phyloP scores from a whole-genome alignment of 2,888 invertebrate genomes.

The Glyphotaelius pellucidus region DNA sequence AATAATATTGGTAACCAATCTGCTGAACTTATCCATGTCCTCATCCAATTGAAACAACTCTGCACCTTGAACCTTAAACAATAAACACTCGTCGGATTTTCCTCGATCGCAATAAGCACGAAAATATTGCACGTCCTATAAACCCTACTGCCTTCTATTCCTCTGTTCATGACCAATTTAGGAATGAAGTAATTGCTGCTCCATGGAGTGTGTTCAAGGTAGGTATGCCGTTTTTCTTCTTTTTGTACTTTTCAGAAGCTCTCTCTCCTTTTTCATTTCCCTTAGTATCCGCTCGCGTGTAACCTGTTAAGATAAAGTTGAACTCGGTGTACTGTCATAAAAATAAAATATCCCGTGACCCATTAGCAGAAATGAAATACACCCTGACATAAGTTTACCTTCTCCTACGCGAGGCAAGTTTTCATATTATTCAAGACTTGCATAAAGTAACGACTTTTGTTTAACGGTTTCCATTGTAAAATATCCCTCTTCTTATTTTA shows the following conservation, averaged over 20 bases:
- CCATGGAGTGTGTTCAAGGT: not conserved
- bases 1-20: not conserved
- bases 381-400: too few species aligned
- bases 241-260: not conserved
- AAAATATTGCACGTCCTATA: not conserved
- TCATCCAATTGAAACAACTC: not conserved
- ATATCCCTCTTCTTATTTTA: too few species aligned
- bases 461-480: too few species aligned
- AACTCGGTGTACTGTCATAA: not conserved
- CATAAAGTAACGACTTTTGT: too few species aligned
- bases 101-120: not conserved
- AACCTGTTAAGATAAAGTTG: not conserved
- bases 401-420: too few species aligned
- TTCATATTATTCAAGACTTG: too few species aligned
- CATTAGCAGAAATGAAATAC: too few species aligned
- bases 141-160: not conserved
- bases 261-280: not conserved
- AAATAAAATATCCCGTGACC: not conserved
- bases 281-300: not conserved
- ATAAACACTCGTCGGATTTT: too few species aligned
- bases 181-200: not conserved
- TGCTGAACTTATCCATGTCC: not conserved
- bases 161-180: not conserved
- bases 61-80: not conserved
- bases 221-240: not conserved